Conservation (phyloP, 2,888 invertebrate species). For the Tricholauxania praeusta region DNA sequence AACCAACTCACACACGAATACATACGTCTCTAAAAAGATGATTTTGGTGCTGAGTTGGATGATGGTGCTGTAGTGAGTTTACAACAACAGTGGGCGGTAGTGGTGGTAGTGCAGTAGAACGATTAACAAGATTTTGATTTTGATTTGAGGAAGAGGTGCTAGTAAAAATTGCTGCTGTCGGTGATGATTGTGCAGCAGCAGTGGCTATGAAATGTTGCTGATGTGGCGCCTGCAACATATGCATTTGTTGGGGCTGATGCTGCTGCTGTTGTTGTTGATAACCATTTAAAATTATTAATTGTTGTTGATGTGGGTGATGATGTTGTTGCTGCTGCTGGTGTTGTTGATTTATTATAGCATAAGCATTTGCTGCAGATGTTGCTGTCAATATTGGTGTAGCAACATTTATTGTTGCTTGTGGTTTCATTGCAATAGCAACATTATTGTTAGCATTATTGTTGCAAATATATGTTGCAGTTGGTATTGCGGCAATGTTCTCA, state of each 20-base stretch:
- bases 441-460: slow-evolving; percentile 32
- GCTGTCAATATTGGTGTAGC: slow-evolving; percentile 34
- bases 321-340: slow-evolving; percentile 41
- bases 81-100: slow-evolving; percentile 66
- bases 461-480: slow-evolving; percentile 45
- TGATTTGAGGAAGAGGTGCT: slow-evolving; percentile 49
- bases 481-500: slow-evolving; percentile 55
- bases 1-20: slow-evolving; percentile 52
- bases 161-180: slow-evolving; percentile 48
- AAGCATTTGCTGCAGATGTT: slow-evolving; percentile 30
- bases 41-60: slow-evolving; percentile 68
- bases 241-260: slow-evolving; percentile 46
- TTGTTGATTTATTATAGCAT: slow-evolving; percentile 1
- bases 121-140: slow-evolving; percentile 48
- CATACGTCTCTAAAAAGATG: slow-evolving; percentile 69
- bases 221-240: slow-evolving; percentile 40
- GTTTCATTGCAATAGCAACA: slow-evolving; percentile 15
- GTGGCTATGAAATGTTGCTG: slow-evolving; percentile 42
- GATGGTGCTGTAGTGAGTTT: slow-evolving; percentile 68
- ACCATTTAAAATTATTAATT: slow-evolving; percentile 58
- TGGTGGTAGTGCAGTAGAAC: slow-evolving; percentile 55
- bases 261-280: slow-evolving; percentile 44
- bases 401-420: slow-evolving; percentile 41
- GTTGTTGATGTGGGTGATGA: slow-evolving; percentile 49
- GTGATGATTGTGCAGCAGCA: slow-evolving; percentile 35